Base-by-base conservation (phyloP, 2,113 vertebrate genomes). In the Oplegnathus fasciatus region DNA sequence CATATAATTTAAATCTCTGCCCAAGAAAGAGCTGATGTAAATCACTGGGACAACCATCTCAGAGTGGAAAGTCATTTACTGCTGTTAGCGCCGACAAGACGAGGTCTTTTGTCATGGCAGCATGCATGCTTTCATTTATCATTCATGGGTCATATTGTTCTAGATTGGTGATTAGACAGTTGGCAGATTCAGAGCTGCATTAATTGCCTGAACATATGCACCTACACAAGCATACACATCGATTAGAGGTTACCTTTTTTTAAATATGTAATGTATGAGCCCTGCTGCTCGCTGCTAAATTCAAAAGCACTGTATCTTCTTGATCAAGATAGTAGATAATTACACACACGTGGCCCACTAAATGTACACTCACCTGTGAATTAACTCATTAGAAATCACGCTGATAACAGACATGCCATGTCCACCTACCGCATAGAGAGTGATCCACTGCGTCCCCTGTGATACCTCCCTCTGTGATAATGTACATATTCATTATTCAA, bases 401-500 rank as follows among this genome's bases (percentile, higher is more conserved):
- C 66, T 70, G 86, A 90, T 91, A 90, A 80, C 86, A 84, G 70
- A 71, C 83, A 66, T 76, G 82, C 73, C 83, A 79, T 86, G 88
- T 91, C 62, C 68, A 78, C 70, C 85, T 75, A 65, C 68, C 78
- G 65, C 83, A 80, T 62, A 46, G 52, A 86, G 83, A 85, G 82
- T 62, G 88, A 88, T 80, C 76, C 78, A 17, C 26, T 10, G 64
- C 1, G 10, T 88, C 84, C 83, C 86, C 54, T 55, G 73, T 48
- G 87, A 85, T 86, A 62, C 66, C 87, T 84, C 75, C 88, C 89
- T 79, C 84, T 83, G 86, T 86, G 80, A 88, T 94, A 88, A 90
- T 92, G 72, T 88, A 89, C 83, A 84, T 82, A 89, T 91, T 90
- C 87, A 92, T 93, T 92, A 90, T 94, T 92, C 82, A 92, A 86